Conservation (phyloP, 2,113 vertebrate species). For the Phocoena sinus region DNA sequence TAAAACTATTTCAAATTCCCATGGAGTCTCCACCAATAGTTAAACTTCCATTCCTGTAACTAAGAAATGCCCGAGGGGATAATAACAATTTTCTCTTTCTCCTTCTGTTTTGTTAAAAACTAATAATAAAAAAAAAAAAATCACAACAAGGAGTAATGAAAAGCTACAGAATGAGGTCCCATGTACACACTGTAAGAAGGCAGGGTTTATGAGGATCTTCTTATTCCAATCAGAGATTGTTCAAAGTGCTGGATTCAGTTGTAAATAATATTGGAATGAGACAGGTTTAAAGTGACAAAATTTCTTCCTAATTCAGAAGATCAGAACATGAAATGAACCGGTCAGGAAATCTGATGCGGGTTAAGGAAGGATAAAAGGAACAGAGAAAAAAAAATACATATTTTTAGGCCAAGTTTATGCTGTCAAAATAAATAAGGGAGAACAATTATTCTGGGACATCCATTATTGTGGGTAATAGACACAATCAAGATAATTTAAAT, state of each 20-base stretch:
- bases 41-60: constrained; percentile 75
- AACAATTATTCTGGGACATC: not conserved
- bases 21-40: constrained; percentile 69
- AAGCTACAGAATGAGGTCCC: constrained; percentile 79
- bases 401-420: not conserved
- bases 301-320: constrained; percentile 31
- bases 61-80: constrained; percentile 78
- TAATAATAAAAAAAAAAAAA: constrained; percentile 74
- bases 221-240: constrained; percentile 76
- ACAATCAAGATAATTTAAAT: not conserved
- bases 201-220: constrained; percentile 77
- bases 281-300: constrained; percentile 26
- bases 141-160: constrained; percentile 82
- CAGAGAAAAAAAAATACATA: not conserved
- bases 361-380: not conserved
- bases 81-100: constrained; percentile 81
- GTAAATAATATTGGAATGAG: not conserved
- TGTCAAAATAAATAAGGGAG: not conserved
- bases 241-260: constrained; percentile 37
- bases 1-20: constrained; percentile 73
- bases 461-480: not conserved
- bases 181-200: constrained; percentile 76
- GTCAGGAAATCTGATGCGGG: not conserved
- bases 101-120: constrained; percentile 76
- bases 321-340: not conserved